These are phyloP conservation scores for Cephus pulcher DNA, from an alignment of 2,888 invertebrate species.

Conservation along the genomic window DNA sequence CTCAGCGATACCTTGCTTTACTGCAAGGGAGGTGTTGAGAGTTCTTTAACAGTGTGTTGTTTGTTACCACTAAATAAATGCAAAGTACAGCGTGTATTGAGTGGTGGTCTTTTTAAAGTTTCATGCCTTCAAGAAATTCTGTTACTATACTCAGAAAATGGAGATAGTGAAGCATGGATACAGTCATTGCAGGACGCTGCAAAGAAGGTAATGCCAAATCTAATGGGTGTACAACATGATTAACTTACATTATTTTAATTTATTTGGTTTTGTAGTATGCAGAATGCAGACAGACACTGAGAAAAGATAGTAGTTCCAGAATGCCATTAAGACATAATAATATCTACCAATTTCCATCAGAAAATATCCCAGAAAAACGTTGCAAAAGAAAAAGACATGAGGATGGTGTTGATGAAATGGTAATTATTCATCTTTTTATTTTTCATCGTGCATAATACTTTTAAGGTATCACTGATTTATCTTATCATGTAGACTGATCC, in stretches of 20 bases:
- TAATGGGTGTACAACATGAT: neutral
- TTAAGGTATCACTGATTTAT: neutral
- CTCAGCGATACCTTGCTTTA: slow-evolving; percentile 81
- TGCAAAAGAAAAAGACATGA: slow-evolving; percentile 43
- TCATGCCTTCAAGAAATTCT: slow-evolving; percentile 72
- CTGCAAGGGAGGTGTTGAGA: slow-evolving; percentile 74
- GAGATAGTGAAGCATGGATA: slow-evolving; percentile 72
- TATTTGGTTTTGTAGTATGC: slow-evolving; percentile 60
- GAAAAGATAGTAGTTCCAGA: slow-evolving; percentile 75
- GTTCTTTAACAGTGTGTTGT: slow-evolving; percentile 74
- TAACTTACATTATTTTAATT: slow-evolving; percentile 1
- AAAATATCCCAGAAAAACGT: slow-evolving; percentile 37
- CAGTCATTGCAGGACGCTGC: slow-evolving; percentile 70
- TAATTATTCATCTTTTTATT: neutral
- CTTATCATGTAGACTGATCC: slow-evolving; percentile 8
- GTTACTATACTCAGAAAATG: slow-evolving; percentile 70
- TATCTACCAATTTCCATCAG: slow-evolving; percentile 67
- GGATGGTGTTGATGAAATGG: slow-evolving; percentile 31
- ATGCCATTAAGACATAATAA: slow-evolving; percentile 72
- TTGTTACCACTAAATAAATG: slow-evolving; percentile 80
- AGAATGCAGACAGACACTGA: slow-evolving; percentile 72
- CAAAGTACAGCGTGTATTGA: slow-evolving; percentile 71
- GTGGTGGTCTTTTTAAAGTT: slow-evolving; percentile 73
- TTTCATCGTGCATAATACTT: neutral
- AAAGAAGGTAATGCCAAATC: slow-evolving; percentile 59